These are phyloP conservation scores for Sinocyclocheilus anshuiensis DNA, from an alignment of 2,113 vertebrate genomes.

Conservation along the genomic window DNA sequence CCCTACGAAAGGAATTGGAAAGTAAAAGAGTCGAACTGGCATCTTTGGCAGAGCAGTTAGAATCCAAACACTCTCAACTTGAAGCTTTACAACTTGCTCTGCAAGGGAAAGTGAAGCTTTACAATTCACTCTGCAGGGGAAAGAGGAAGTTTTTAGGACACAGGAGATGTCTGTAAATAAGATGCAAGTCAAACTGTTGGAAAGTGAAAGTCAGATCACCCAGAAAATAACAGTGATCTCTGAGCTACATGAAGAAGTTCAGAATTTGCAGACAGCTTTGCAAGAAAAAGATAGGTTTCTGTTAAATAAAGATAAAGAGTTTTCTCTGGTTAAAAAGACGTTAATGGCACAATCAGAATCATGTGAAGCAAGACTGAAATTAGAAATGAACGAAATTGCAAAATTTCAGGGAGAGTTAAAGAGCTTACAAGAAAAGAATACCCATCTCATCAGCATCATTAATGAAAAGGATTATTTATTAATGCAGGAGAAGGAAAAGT, in stretches of 20 bases:
- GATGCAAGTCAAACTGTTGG: conserved; percentile 63
- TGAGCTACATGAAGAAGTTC: conserved; percentile 70
- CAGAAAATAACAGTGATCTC: conserved; percentile 68
- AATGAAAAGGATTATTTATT: conserved; percentile 73
- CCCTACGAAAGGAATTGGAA: conserved; percentile 68
- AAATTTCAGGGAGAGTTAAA: conserved; percentile 72
- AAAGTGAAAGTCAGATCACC: conserved; percentile 66
- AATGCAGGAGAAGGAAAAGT: conserved; percentile 71
- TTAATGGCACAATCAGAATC: conserved; percentile 68
- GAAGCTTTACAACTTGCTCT: conserved; percentile 66
- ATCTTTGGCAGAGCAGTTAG: conserved; percentile 70
- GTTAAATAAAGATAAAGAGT: conserved; percentile 70
- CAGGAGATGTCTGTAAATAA: conserved; percentile 75
- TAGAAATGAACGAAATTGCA: conserved; percentile 75
- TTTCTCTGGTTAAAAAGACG: conserved; percentile 70
- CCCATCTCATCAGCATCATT: conserved; percentile 64
- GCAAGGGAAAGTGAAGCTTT: conserved; percentile 74
- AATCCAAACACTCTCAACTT: conserved; percentile 62
- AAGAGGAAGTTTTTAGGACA: conserved; percentile 68
- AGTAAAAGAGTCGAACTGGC: conserved; percentile 66
- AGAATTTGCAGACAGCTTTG: conserved; percentile 56
- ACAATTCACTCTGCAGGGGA: conserved; percentile 65
- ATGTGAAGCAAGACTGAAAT: conserved; percentile 72
- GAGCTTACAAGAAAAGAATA: conserved; percentile 59
- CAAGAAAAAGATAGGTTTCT: conserved; percentile 70